Base-by-base conservation (phyloP, 92 coral and sea anemone species). In the Meandrina meandrites region DNA sequence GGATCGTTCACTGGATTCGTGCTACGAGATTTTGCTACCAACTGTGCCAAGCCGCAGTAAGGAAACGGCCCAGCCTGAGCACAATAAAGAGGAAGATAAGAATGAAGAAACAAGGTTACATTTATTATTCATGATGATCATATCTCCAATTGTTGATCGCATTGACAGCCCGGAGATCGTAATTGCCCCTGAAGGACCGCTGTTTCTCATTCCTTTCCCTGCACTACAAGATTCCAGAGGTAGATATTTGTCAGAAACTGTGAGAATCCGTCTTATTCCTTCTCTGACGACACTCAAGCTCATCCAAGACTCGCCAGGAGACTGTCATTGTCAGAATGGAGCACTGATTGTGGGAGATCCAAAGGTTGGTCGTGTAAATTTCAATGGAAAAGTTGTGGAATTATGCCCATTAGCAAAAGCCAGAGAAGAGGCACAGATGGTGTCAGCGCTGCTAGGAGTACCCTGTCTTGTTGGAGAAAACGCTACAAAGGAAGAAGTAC, bases 401-500 rank as follows among this genome's bases (percentile, higher is more conserved):
- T 24, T 80, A 4, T 8, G 27, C 22, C 42, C 83, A n/a, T 34
- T 80, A 24, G 74, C 69, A 12, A 57, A 22, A 22, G 56, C 73
- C n/a, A 78, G 81, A 78, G 81, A 78, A 54, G 81, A 78, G 42
- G 67, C 81, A 18, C 40, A 78, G 16, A 54, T 78, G 45, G 48
- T 78, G 15, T 30, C 81, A 51, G 36, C 40, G 16, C 64, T 78
- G 16, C 36, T 78, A 1, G 67, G 67, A 54, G 40, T 50, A 19
- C 68, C 68, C 17, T 78, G 81, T 53, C 81, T 78, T 32, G 68
- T 18, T 1, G 81, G 81, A 50, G 68, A 32, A 31, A 15, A 64
- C 18, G 90, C 90, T 10, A 87, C 90, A 40, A 87, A 87, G 54
- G 80, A 79, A 64, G 83, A 79, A 8, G 86, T 87, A 0, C 27